Base-by-base conservation (phyloP, 2,113 vertebrate species). In the Marmota monax region DNA sequence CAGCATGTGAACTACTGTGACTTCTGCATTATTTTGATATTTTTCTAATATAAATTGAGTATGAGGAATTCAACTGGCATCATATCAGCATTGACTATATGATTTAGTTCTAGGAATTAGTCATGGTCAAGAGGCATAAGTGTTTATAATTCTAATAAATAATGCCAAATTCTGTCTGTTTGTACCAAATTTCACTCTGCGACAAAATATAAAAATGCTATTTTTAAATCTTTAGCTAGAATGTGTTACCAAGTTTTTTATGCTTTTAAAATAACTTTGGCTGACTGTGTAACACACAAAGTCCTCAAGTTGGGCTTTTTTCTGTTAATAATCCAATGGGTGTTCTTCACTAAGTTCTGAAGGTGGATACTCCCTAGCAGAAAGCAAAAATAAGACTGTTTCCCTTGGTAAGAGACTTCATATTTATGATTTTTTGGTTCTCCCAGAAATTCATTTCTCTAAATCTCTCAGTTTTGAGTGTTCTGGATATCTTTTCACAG, bases 401-500 rank as follows among this genome's bases (percentile, higher is more conserved):
- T 86, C 23, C 32, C 69, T 58, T 82, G 27, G 34, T 39, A 69
- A 76, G 45, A 63, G 51, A 61, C 86, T 84, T 82, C 22, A 4
- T 58, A 12, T 76, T 80, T 85, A 58, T 39, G 7, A 42, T 77
- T 83, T 20, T 79, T 20, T 32, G 23, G 48, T 90, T 90, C 72
- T 67, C 29, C 56, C 79, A n/a, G 37, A 84, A 84, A 94, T 48
- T 2, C 17, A 72, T 20, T 92, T 77, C n/a, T 73, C 72, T 72
- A n/a, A 42, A 88, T 77, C 37, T 92, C 29, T 72, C 89, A 79
- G 8, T 78, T 92, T 88, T 84, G 58, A 77, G 42, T 79, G 42
- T 79, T 88, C 53, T 84, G 45, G 37, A 67, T 48, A n/a, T 63
- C 32, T 89, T 84, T 84, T 78, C n/a, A 73, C 51, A 94, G 42